Conservation (phyloP, 2,888 invertebrate genomes). For the Salpingus planirostris region DNA sequence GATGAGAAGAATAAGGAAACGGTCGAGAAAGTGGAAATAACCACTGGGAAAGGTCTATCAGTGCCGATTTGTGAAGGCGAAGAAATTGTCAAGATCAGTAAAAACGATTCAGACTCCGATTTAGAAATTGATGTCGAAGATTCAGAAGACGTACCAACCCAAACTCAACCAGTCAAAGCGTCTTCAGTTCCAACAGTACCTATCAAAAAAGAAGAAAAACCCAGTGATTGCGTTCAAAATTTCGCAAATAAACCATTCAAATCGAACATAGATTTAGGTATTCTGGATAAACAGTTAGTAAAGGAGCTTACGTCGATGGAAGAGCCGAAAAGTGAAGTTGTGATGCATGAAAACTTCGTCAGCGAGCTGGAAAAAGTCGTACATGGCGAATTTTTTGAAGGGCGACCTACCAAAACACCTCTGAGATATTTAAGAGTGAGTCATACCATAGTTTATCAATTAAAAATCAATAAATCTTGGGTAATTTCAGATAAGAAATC, state of each 20-base stretch:
- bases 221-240: slow-evolving; percentile 1
- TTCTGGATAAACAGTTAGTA: slow-evolving; percentile 21
- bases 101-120: slow-evolving; percentile 39
- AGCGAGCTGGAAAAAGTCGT: slow-evolving; percentile 47
- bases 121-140: slow-evolving; percentile 54
- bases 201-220: neutral
- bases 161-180: slow-evolving; percentile 4
- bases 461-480: too few species aligned
- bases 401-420: slow-evolving; percentile 47
- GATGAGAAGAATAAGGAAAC: slow-evolving; percentile 14
- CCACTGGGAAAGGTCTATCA: slow-evolving; percentile 47
- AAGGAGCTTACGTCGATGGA: slow-evolving; percentile 34
- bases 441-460: too few species aligned
- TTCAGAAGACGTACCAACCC: slow-evolving; percentile 34
- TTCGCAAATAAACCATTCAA: slow-evolving; percentile 11
- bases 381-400: slow-evolving; percentile 50
- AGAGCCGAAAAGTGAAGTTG: slow-evolving; percentile 42
- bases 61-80: slow-evolving; percentile 51
- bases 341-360: slow-evolving; percentile 37
- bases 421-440: slow-evolving; percentile 46
- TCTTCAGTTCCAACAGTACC: too few species aligned
- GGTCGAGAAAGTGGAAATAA: slow-evolving; percentile 27
- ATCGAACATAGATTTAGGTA: slow-evolving; percentile 19
- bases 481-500: slow-evolving; percentile 47
- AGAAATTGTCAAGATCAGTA: slow-evolving; percentile 35